These are phyloP conservation scores for Drosophila mettleri DNA, from an alignment of 2,888 invertebrate genomes.

Conservation along the genomic window DNA sequence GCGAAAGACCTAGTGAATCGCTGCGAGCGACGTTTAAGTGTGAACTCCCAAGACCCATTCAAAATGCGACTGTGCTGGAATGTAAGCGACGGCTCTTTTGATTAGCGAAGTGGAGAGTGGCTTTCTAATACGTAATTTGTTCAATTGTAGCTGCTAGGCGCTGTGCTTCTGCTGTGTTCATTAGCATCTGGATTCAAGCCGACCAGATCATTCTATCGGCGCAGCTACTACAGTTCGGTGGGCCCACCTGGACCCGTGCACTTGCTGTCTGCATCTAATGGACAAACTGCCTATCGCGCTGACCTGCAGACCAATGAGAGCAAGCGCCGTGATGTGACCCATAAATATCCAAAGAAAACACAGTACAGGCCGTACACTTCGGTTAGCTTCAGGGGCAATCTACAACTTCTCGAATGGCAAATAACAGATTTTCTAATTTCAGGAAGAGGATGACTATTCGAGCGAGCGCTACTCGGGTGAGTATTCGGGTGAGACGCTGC, in stretches of 20 bases:
- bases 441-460: constrained; percentile 82
- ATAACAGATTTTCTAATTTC: not conserved
- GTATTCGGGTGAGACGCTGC: constrained; percentile 71
- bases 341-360: constrained; percentile 70
- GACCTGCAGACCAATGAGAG: constrained; percentile 78
- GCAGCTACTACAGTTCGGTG: constrained; percentile 70
- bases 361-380: constrained; percentile 71
- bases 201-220: constrained; percentile 57
- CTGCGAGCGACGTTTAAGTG: constrained; percentile 25
- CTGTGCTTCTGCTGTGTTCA: constrained; percentile 48
- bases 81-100: constrained; percentile 57
- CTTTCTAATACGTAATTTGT: constrained; percentile 8
- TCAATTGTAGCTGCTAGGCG: constrained; percentile 61
- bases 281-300: constrained; percentile 59
- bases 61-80: constrained; percentile 64
- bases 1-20: constrained; percentile 13
- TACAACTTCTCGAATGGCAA: not conserved
- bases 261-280: constrained; percentile 29
- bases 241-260: constrained; percentile 68
- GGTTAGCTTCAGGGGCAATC: constrained; percentile 55
- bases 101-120: not conserved
- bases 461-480: constrained; percentile 75
- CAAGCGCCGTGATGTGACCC: constrained; percentile 72
- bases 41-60: constrained; percentile 19
- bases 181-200: constrained; percentile 44